phyloP scores from a whole-genome alignment of 2,113 vertebrate species.

The Genyomyrus donnyi region DNA sequence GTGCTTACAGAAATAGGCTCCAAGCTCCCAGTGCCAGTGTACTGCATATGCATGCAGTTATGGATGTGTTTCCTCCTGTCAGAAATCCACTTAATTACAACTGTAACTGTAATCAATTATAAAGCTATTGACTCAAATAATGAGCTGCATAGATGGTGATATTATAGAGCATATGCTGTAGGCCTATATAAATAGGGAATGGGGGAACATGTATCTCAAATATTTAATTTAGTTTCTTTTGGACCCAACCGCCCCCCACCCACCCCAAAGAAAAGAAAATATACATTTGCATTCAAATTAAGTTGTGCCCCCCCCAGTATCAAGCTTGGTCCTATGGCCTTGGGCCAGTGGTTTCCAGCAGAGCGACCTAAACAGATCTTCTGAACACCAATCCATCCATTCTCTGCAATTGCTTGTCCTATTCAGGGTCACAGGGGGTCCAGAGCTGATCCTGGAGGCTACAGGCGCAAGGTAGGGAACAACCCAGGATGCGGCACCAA shows the following conservation, averaged over 20 bases:
- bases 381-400: not conserved
- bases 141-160: not conserved
- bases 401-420: too few relatives aligned
- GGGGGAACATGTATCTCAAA: not conserved
- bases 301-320: not conserved
- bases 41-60: not conserved
- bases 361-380: not conserved
- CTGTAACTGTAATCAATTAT: not conserved
- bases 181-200: not conserved
- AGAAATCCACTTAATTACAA: not conserved
- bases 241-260: not conserved
- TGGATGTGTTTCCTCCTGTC: not conserved
- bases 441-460: too few relatives aligned
- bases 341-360: not conserved
- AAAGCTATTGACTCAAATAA: not conserved
- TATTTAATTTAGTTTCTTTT: not conserved
- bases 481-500: too few relatives aligned
- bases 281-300: not conserved
- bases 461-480: too few relatives aligned
- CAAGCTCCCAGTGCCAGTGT: not conserved
- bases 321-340: not conserved
- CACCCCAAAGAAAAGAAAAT: not conserved
- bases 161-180: not conserved
- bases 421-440: too few relatives aligned
- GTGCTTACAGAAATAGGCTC: not conserved